Base-by-base conservation (phyloP, 1,140 invertebrate species). In the Megathymus violae region DNA sequence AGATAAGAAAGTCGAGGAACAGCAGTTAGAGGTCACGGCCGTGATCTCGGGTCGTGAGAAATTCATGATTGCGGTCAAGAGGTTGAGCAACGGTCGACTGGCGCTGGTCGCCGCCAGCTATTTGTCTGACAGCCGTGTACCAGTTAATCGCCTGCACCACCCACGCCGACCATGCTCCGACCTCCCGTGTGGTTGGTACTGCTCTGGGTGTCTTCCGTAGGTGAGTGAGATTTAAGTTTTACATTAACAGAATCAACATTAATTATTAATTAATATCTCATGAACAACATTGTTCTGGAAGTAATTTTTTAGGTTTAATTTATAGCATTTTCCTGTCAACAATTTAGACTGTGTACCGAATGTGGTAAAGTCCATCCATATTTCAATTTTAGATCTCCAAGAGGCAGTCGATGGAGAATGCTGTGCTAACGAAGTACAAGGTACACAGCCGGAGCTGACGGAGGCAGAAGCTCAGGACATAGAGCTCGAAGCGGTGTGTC, bases 401-500 rank as follows among this genome's bases (percentile, higher is more conserved):
- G 77, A 87, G 34, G 74, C 73, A 25, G 64, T 52, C 4, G 78
- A 82, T 5, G 64, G 62, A n/a, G 73, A 78, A 48, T 78, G 79
- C 40, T 78, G 76, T 40, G 47, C 70, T 13, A 62, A 74, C 11
- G 71, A 75, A 15, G 62, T 36, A 0, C 69, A 78, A 16, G 59
- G 61, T 0, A 61, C 66, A 11, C 61, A 74, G 14, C 59, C 66
- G 19, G 73, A 74, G 11, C 54, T 62, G 69, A 78, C 64, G 1
- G 67, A 76, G 6, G 38, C 27, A 14, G 67, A 73, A 9, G 38
- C 59, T 4, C 74, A 78, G 43, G 79, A 82, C 19, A 19, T 85
- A 6, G 86, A 85, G 2, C 51, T 90, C 15, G 76, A 80, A 36
- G 80, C 75, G 0, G 78, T 50, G 0, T 90, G 88, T 47, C 88